Evolutionary conservation across 2,888 invertebrate genomes (phyloP), one percentile per base, ranked within the genome.

Genomic region (Octonoba sinensis): DNA sequence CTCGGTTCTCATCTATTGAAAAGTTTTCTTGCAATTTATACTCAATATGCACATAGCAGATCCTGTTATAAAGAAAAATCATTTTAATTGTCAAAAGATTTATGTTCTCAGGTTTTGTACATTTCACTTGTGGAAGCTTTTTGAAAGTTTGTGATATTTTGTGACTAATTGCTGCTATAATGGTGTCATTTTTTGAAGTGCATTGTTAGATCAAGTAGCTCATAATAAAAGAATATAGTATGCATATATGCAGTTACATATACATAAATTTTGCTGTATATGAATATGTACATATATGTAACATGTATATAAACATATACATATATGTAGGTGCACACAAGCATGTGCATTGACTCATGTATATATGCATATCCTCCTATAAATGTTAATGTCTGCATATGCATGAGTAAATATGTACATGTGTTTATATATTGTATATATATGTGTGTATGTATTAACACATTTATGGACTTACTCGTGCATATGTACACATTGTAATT

Each of bases 121-220:
- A 54, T 66, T 76, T 27, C 16, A 76, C 46, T 54, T 69, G 46
- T 69, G 54, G 27, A 76, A 47, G 69, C 76, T 67, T 76, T 69
- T 70, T 76, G 60, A 64, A 76, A 69, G 51, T 75, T 69, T 76
- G 62, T 70, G 67, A 70, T 76, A 76, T 60, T 76, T 76, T 76
- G 76, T 62, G 51, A 67, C 76, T 76, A 54, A 70, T 51, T 70
- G 69, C 76, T 70, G 69, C 62, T 70, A 24, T 69, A 64, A 69
- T 27, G 46, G 59, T 54, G 70, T 67, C 64, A 64, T 62, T 65
- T 69, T 76, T 36, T 51, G 36, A 70, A 69, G 51, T 76, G 69
- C 64, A 69, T 76, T 69, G 76, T 76, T 76, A 76, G 69, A 69
- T 69, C 36, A 46, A 62, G 54, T 69, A 76, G 74, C 59, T 75